A percentile compares a stretch with the other conserved stretches of the same genome.
Evolutionary conservation across 2,797 vertebrate genomes (phyloP).

Genomic region (Percopsis omiscomaycus): DNA sequence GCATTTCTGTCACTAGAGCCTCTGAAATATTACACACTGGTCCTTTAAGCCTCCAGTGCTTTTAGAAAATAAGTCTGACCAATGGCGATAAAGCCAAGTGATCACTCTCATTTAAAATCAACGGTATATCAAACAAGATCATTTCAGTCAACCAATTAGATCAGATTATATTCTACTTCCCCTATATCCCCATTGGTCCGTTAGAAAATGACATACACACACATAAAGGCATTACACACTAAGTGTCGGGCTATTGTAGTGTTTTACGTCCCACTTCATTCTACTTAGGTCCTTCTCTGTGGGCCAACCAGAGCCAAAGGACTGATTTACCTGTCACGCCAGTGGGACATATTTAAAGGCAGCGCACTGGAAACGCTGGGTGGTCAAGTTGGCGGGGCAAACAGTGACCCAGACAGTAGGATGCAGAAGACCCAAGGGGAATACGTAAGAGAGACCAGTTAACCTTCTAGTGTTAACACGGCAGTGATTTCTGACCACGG

Average conservation of each 20-base stretch:
- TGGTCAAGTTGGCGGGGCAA: constrained; percentile 70
- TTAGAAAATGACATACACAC: constrained; percentile 57
- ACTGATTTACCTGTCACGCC: constrained; percentile 78
- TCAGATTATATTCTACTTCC: constrained; percentile 52
- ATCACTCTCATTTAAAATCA: constrained; percentile 42
- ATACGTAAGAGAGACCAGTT: constrained; percentile 68
- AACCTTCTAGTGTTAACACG: constrained; percentile 74
- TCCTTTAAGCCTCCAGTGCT: constrained; percentile 9
- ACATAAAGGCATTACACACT: constrained; percentile 70
- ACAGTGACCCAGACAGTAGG: constrained; percentile 72
- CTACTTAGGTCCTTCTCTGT: constrained; percentile 57
- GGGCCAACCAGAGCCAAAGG: constrained; percentile 67
- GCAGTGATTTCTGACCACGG: constrained; percentile 76
- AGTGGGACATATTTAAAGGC: constrained; percentile 71
- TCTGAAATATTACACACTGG: too few relatives aligned
- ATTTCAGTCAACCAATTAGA: constrained; percentile 45
- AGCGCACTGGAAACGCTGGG: constrained; percentile 59
- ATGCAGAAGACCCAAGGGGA: constrained; percentile 46
- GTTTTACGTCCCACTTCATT: constrained; percentile 67
- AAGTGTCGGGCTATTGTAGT: constrained; percentile 61
- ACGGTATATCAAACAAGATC: constrained; percentile 28
- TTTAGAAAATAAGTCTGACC: not conserved
- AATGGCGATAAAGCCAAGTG: constrained; percentile 19
- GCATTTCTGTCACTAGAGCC: too few relatives aligned
- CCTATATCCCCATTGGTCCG: constrained; percentile 30